These are phyloP conservation scores for Oryzias sinensis DNA, from an alignment of 2,797 vertebrate species.

Conservation along the genomic window DNA sequence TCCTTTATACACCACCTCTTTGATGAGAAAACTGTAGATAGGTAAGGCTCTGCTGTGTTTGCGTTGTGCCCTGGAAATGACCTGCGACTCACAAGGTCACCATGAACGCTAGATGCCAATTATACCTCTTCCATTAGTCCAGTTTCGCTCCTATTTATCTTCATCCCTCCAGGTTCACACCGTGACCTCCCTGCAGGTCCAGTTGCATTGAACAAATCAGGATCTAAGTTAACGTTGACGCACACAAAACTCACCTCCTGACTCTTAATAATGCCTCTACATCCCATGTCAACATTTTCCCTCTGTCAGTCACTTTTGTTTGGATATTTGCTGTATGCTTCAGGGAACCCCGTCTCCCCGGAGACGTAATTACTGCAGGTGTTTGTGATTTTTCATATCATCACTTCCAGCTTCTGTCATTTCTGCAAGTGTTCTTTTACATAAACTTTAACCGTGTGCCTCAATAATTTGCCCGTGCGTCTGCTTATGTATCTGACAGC, in stretches of 20 bases:
- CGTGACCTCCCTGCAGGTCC: conserved; percentile 69
- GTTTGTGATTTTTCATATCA: conserved; percentile 24
- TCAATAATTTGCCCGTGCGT: conserved; percentile 7
- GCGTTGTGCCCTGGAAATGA: conserved; percentile 52
- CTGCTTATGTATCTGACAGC: not conserved
- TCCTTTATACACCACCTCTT: too few relatives aligned
- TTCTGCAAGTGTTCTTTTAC: conserved; percentile 4
- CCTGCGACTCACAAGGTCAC: conserved; percentile 73
- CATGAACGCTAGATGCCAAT: conserved; percentile 77
- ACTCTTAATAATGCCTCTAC: conserved; percentile 59
- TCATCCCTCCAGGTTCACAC: conserved; percentile 73
- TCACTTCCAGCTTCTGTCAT: conserved; percentile 17
- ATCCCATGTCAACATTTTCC: conserved; percentile 55
- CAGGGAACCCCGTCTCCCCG: conserved; percentile 42
- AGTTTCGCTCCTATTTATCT: conserved; percentile 77
- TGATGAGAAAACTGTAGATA: too few relatives aligned
- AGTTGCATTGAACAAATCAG: conserved; percentile 55
- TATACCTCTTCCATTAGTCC: conserved; percentile 71
- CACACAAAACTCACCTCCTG: conserved; percentile 29
- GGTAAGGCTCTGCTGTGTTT: conserved; percentile 8
- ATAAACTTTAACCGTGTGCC: conserved; percentile 7
- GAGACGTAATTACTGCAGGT: conserved; percentile 58
- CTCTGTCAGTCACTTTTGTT: conserved; percentile 51
- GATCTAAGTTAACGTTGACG: conserved; percentile 30
- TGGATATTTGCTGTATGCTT: conserved; percentile 32